Conservation (phyloP, 2,797 vertebrate genomes). For the Lycodopsis pacificus region DNA sequence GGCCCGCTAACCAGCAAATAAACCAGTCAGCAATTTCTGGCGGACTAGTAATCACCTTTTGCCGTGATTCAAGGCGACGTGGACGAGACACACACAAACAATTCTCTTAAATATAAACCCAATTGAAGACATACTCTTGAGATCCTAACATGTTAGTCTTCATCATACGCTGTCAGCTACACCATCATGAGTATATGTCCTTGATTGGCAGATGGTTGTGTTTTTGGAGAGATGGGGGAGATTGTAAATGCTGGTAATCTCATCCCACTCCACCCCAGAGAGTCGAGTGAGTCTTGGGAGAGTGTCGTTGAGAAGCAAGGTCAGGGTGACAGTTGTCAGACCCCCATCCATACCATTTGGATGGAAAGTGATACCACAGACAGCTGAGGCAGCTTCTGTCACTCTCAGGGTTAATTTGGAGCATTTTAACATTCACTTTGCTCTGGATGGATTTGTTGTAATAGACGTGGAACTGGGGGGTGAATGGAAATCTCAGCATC, state of each 20-base stretch:
- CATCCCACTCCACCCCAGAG: conserved; percentile 53
- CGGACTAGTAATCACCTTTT: conserved; percentile 29
- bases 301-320: conserved; percentile 70
- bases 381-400: conserved; percentile 82
- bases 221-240: conserved; percentile 53
- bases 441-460: conserved; percentile 69
- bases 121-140: conserved; percentile 20
- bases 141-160: conserved; percentile 37
- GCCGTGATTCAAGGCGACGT: conserved; percentile 52
- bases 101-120: conserved; percentile 30
- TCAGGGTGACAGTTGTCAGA: conserved; percentile 82
- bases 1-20: conserved; percentile 48
- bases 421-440: conserved; percentile 78
- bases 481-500: conserved; percentile 73
- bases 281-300: conserved; percentile 65
- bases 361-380: conserved; percentile 83
- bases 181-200: background rate
- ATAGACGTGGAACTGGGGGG: conserved; percentile 74
- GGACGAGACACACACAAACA: conserved; percentile 15
- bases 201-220: conserved; percentile 56
- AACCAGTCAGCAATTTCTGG: conserved; percentile 48
- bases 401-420: conserved; percentile 80
- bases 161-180: background rate
- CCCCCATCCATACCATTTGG: conserved; percentile 78
- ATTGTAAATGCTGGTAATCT: conserved; percentile 66